Evolutionary conservation across 2,797 vertebrate genomes (phyloP), one percentile per base, ranked within the genome.

Genomic region (Gadopsis marmoratus): DNA sequence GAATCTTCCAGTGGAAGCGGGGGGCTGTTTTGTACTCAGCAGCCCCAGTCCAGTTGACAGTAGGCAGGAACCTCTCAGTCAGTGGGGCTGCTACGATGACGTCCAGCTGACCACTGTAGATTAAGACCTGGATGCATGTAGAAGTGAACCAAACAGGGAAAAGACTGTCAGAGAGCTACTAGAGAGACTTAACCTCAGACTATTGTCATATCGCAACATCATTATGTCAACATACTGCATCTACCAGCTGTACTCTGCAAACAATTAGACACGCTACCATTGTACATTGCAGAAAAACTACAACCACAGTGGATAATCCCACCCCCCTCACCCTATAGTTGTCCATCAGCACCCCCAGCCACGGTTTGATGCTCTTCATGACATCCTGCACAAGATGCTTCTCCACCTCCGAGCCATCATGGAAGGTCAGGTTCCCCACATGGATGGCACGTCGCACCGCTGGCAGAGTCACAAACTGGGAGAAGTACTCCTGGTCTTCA

Each of bases 21-120:
- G 91, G 66, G 0, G 91, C 90, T 4, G 54, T 91, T 84, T 82
- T 95, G 84, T 95, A 98, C 17, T 95, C 94, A 0, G 86, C 86
- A 0, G 89, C 94, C 16, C 94, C 94, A 8, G 92, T 94, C 97
- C 97, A 98, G 61, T 94, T 91, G 23, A 97, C 95, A 0, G 95
- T 93, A 12, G 93, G 93, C 77, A 98, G 89, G 88, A 96, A 97
- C 56, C 91, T 91, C 83, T 97, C 96, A 0, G 96, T 97, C 78
- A 97, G 83, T 2, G 96, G 89, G 1, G 96, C 96, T 21, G 96
- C 96, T 23, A 97, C 96, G 0, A 97, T 96, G 3, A 97, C 92
- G 63, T 97, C 97, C 83, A 97, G 94, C 76, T 97, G 97, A 31
- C 97, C 97, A 0, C 88, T 97, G 91, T 98, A 97, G 41, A 97